Evolutionary conservation across 2,888 invertebrate genomes (phyloP).

Genomic region (Athetis lepigone): DNA sequence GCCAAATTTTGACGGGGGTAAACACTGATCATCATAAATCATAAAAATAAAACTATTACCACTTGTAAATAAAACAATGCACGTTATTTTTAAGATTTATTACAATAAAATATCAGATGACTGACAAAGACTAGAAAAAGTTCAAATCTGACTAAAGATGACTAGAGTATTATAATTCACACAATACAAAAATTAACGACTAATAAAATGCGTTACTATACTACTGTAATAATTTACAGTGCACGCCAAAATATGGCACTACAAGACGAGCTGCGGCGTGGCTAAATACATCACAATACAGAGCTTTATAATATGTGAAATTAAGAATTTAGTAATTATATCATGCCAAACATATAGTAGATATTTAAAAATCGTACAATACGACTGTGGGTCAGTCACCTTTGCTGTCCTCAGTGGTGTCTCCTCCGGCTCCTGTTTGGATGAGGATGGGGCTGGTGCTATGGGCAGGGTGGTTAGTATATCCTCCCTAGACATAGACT

Average conservation of each 20-base stretch:
- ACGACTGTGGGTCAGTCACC: slow-evolving; percentile 89
- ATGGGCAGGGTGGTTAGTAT: slow-evolving; percentile 87
- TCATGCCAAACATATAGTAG: slow-evolving; percentile 90
- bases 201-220: slow-evolving; percentile 69
- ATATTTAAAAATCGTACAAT: slow-evolving; percentile 88
- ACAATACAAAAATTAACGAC: slow-evolving; percentile 73
- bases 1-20: slow-evolving; percentile 72
- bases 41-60: slow-evolving; percentile 54
- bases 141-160: slow-evolving; percentile 70
- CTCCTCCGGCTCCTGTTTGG: slow-evolving; percentile 84
- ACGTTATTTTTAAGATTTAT: slow-evolving; percentile 79
- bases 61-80: slow-evolving; percentile 86
- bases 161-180: slow-evolving; percentile 87
- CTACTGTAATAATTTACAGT: slow-evolving; percentile 71
- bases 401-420: slow-evolving; percentile 82
- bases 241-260: slow-evolving; percentile 85
- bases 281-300: slow-evolving; percentile 84
- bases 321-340: slow-evolving; percentile 87
- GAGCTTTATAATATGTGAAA: slow-evolving; percentile 84
- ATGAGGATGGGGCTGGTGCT: slow-evolving; percentile 83
- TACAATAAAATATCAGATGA: slow-evolving; percentile 76
- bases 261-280: slow-evolving; percentile 87
- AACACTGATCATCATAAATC: slow-evolving; percentile 56
- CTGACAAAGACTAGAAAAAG: slow-evolving; percentile 77
- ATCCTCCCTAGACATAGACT: slow-evolving; percentile 82